Base-by-base conservation (phyloP, 2,113 vertebrate genomes). In the Sylvia atricapilla region DNA sequence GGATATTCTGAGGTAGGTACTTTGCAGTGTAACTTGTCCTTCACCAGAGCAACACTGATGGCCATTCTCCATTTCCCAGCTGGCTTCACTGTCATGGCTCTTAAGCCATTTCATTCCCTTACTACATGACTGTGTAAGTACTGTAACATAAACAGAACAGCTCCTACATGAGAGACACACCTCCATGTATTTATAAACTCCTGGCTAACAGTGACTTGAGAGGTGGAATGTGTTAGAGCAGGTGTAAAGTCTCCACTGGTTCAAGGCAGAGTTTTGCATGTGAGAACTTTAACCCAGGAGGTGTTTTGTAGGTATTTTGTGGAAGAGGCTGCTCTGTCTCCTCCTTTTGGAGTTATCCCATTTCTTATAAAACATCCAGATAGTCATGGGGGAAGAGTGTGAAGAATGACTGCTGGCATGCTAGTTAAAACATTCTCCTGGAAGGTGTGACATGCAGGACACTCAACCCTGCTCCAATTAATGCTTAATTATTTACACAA, bases 341-440 rank as follows among this genome's bases (percentile, higher is more conserved):
- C 35, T 89, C 44, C 62, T 82, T 35, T 64, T 56, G 15, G 43
- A 89, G 22, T 22, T 68, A 70, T 52, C 53, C 22, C 25, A 82
- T 35, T 88, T 90, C 67, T 59, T 90, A 88, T 81, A 94, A 90
- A 92, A 70, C 30, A 90, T 60, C 43, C 19, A 68, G n/a, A 78
- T 8, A 87, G 56, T 94, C 93, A 91, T 43, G 30, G 58, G 75
- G 49, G 56, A 96, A 75, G 89, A 89, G 87, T 68, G 84, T 87
- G 58, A 95, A 92, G 84, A 92, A 92, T 92, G 91, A 89, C 53
- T 91, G 37, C 53, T 75, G 77, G 76, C 69, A 75, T 69, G 77
- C 76, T 89, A 72, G 56, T 95, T 89, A 94, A 94, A 87, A 84
- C 66, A 87, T 96, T 95, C 94, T 91, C 77, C 74, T 92, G 70